Percentiles rank a stretch among this genome's conserved stretches.
Conservation (phyloP, 2,113 vertebrate species). For the Lepus americanus region DNA sequence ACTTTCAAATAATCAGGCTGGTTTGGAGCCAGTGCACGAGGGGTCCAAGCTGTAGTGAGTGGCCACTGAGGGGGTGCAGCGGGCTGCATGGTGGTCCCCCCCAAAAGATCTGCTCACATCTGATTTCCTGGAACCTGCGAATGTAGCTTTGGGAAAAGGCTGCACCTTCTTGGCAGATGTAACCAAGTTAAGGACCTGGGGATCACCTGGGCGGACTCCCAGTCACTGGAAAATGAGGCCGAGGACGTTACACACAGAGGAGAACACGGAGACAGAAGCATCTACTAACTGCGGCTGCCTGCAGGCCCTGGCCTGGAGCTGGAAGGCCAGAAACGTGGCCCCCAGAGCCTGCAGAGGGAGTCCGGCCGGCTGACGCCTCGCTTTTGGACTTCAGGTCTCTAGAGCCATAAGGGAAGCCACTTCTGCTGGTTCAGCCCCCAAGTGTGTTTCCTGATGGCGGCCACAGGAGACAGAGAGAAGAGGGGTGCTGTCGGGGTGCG, state of each 20-base stretch:
- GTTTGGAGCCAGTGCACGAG: neutral
- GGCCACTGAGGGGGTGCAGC: neutral
- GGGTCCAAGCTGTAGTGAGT: neutral
- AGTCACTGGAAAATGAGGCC: neutral
- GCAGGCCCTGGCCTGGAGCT: fast-evolving
- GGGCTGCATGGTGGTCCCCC: neutral
- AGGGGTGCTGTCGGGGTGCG: no score
- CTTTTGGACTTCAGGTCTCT: neutral
- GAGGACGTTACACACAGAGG: neutral
- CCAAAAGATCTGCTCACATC: neutral
- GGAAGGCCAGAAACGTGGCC: neutral
- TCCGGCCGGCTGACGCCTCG: fast-evolving
- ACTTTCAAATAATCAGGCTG: neutral
- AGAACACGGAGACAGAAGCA: neutral
- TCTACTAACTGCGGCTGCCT: neutral
- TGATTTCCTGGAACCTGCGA: neutral
- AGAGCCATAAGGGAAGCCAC: neutral
- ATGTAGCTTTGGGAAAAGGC: neutral
- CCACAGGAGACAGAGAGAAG: neutral
- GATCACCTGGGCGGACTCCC: neutral
- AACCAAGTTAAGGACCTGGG: neutral
- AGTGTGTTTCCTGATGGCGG: neutral
- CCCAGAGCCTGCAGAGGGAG: neutral
- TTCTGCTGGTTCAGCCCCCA: neutral
- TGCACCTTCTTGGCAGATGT: neutral